These are phyloP conservation scores for Drosophila formosana DNA, from an alignment of 2,888 invertebrate genomes.

Conservation along the genomic window DNA sequence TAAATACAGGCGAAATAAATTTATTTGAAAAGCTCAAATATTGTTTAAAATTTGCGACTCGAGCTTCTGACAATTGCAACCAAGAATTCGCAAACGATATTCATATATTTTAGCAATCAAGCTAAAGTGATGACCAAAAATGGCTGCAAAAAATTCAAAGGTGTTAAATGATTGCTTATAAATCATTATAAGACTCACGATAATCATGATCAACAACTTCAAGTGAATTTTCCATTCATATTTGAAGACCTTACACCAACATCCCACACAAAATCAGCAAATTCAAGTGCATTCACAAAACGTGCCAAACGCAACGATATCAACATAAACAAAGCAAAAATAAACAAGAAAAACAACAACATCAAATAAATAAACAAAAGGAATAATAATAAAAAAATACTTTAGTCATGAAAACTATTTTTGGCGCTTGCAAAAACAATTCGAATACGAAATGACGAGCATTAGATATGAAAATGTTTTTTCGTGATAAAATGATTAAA, in stretches of 20 bases:
- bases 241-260: constrained; percentile 32
- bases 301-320: constrained; percentile 52
- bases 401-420: constrained; percentile 46
- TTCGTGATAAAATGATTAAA: constrained; percentile 58
- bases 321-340: constrained; percentile 27
- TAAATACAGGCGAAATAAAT: constrained; percentile 1
- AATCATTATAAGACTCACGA: constrained; percentile 39
- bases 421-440: constrained; percentile 27
- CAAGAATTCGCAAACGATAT: neutral
- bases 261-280: constrained; percentile 19
- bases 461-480: constrained; percentile 36
- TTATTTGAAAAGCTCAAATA: neutral
- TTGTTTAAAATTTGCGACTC: neutral
- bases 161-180: constrained; percentile 28
- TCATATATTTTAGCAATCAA: neutral
- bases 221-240: constrained; percentile 38
- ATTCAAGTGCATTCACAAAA: constrained; percentile 52
- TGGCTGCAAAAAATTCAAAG: constrained; percentile 9
- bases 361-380: constrained; percentile 10
- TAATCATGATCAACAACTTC: constrained; percentile 35
- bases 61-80: neutral
- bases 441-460: constrained; percentile 11
- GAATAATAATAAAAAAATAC: constrained; percentile 6
- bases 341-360: constrained; percentile 10
- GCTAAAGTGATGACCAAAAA: constrained; percentile 17